Evolutionary conservation across 2,113 vertebrate species (phyloP).

Genomic region (Grallaria varia): DNA sequence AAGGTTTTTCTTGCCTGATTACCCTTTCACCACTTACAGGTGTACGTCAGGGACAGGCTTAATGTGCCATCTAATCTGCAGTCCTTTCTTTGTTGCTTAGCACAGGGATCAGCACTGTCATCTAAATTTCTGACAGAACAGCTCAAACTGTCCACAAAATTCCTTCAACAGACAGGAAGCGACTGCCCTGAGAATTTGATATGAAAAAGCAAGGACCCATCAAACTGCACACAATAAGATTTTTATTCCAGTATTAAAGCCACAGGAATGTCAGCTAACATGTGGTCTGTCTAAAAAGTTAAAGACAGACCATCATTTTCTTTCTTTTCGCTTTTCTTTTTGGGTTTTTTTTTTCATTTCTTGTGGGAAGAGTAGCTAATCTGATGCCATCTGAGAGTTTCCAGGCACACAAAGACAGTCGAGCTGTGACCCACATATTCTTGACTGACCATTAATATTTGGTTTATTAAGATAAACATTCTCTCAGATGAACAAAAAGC

Average conservation of each 20-base stretch:
- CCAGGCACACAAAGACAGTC: not conserved
- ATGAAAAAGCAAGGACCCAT: not conserved
- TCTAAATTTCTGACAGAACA: not conserved
- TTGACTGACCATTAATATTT: not conserved
- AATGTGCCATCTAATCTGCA: not conserved
- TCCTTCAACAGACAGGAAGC: not conserved
- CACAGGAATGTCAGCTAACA: not conserved
- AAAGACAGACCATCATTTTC: not conserved
- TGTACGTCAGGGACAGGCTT: not conserved
- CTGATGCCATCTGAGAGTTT: not conserved
- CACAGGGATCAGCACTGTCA: not conserved
- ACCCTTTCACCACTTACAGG: not conserved
- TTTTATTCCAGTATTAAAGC: not conserved
- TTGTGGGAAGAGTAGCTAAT: not conserved
- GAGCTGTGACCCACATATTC: not conserved
- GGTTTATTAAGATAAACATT: not conserved
- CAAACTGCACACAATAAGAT: not conserved
- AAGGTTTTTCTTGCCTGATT: not conserved
- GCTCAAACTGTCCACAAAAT: not conserved
- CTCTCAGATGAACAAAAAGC: not conserved
- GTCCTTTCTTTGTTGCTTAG: not conserved
- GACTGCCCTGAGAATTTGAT: not conserved
- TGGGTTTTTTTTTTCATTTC: not conserved
- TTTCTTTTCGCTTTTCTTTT: not conserved
- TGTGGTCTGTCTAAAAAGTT: not conserved